These are phyloP conservation scores for Phalera bucephala DNA, from an alignment of 2,888 invertebrate genomes.

Conservation along the genomic window DNA sequence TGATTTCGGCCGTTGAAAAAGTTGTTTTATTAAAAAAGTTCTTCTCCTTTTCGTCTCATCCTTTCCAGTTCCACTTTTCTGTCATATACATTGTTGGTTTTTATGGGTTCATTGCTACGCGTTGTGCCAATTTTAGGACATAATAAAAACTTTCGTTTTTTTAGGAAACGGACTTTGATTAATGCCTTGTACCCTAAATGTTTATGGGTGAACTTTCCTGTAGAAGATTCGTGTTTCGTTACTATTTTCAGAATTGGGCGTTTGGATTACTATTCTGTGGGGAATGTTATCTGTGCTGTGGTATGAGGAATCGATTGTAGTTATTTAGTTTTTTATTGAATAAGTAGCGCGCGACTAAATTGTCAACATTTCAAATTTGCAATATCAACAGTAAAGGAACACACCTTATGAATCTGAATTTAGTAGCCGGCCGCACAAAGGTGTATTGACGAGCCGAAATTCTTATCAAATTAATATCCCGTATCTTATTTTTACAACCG, in stretches of 20 bases:
- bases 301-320: no score
- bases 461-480: no score
- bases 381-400: no score
- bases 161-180: constrained; percentile 7
- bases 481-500: no score
- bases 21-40: constrained; percentile 21
- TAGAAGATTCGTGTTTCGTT: not conserved
- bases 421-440: no score
- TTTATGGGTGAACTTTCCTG: constrained; percentile 3
- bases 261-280: no score
- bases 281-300: no score
- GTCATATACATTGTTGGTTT: constrained; percentile 10
- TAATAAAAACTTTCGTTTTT: constrained; percentile 2
- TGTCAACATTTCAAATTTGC: no score
- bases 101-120: constrained; percentile 10
- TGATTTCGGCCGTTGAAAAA: constrained; percentile 5
- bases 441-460: no score
- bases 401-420: no score
- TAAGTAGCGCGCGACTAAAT: no score
- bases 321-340: no score
- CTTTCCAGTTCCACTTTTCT: constrained; percentile 14
- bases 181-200: constrained; percentile 2
- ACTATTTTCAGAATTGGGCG: not conserved
- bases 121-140: constrained; percentile 4
- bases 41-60: constrained; percentile 9